Evolutionary conservation across 2,797 vertebrate species (phyloP), one percentile per base, ranked within the genome.

Genomic region (Gorsachius magnificus): DNA sequence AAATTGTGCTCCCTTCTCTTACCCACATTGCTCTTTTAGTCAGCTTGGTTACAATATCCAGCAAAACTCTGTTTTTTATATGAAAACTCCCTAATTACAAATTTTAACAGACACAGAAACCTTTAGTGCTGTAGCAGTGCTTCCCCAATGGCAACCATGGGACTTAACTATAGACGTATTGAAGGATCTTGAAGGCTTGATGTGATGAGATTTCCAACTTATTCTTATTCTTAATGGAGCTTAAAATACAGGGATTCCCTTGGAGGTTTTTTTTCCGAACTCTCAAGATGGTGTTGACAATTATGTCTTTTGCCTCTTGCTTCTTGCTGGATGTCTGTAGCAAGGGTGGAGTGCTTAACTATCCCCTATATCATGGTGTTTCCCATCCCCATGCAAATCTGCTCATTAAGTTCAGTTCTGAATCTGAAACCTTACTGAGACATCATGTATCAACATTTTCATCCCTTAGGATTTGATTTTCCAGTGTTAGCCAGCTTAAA

Each of bases 161-260:
- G 16, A 13, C 11, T 26, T 29, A 70, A 21, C 31, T 68, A 0
- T 12, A 28, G 36, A 2, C 13, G 0, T n/a, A 24, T 31, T 20
- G 17, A 16, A 72, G 25, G 35, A 45, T 41, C n/a, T 70, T 70
- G 33, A 61, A 74, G 54, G 26, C 45, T 78, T 48, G 33, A 22
- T 56, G 12, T 45, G n/a, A 26, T 57, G 18, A 51, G 13, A n/a
- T 76, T 87, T 81, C 46, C 69, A 77, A 29, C 12, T 18, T 66
- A 35, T 35, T 87, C 12, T 18, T 66, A 35, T 35, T 87, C 24
- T 31, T 29, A 68, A 26, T 36, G 29, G 24, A 86, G 5, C 15
- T 78, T 65, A 22, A 54, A 86, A 43, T 22, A 35, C 11, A 22
- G 11, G 13, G 13, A 71, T 83, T 75, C 14, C 26, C 33, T 60